Percentiles rank a stretch among this genome's conserved stretches.
phyloP scores from a whole-genome alignment of 1,140 invertebrate genomes.

The Drosophila varians region DNA sequence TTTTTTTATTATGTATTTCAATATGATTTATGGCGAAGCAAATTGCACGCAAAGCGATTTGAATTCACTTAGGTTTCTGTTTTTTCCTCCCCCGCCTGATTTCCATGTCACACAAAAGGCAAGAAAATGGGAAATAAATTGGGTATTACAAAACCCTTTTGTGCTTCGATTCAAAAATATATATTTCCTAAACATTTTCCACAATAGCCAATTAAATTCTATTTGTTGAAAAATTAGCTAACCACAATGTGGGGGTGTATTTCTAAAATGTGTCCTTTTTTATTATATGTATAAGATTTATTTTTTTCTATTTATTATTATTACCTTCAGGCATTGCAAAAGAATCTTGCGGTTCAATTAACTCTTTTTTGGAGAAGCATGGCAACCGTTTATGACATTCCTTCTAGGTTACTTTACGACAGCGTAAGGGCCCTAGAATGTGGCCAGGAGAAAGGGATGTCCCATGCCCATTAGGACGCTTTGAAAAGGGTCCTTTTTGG shows the following conservation, averaged over 20 bases:
- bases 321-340: constrained; percentile 15
- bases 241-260: no score
- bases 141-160: background rate
- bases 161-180: background rate
- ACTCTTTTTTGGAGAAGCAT: constrained; percentile 44
- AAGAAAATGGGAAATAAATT: background rate
- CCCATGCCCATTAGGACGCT: constrained; percentile 28
- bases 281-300: no score
- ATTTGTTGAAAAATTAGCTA: constrained; percentile 3
- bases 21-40: constrained; percentile 76
- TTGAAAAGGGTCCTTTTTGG: constrained; percentile 37
- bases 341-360: constrained; percentile 62
- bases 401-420: constrained; percentile 38
- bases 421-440: constrained; percentile 37
- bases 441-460: constrained; percentile 1
- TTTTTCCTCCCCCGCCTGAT: constrained; percentile 4
- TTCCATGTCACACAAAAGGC: constrained; percentile 23
- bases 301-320: background rate
- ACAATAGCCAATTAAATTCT: constrained; percentile 11
- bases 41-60: constrained; percentile 72
- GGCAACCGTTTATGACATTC: constrained; percentile 43
- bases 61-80: constrained; percentile 30
- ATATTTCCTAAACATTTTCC: background rate
- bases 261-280: no score
- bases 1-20: constrained; percentile 61